Base-by-base conservation (phyloP, 53 echinoderm and acorn worm genomes). In the Echinarachnius parma region DNA sequence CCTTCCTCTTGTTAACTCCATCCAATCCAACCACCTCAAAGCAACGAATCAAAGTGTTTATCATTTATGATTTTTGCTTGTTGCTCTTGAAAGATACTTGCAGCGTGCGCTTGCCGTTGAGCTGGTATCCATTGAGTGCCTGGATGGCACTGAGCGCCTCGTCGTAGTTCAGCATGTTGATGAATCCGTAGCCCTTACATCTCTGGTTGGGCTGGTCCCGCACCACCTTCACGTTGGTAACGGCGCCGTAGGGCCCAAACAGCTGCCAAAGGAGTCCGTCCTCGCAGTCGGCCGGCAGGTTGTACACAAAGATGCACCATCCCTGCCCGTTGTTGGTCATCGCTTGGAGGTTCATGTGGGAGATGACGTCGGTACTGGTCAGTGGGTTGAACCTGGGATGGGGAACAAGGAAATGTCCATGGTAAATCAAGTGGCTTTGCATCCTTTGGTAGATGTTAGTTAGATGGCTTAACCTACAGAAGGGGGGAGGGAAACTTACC, bases 221-320 rank as follows among this genome's bases (percentile, higher is more conserved):
- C 28, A 98, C 90, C 28, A 98, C 98, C 61, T 98, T 98, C 33
- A 98, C 91, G 53, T 92, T 98, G 66, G 88, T 91, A 52, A 98
- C 91, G 4, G 98, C 98, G 23, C 98, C 98, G 18, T 92, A 98
- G 27, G 98, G 98, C 20, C 98, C 92, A 61, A 98, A 98, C 62
- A 98, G 77, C 81, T 98, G 98, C 91, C 91, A 98, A 34, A 98
- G 80, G 13, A 98, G 88, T 5, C 82, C 82, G 20, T 98, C 98
- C 66, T 98, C 98, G 16, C 88, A 92, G 30, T 98, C 98, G 9
- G 88, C 88, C 2, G 91, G 88, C 9, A 98, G 91, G 72, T 98
- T 98, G 88, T 98, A 98, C 52, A 98, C 98, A 54, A 98, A 98
- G 60, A 98, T 88, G 56, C 91, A 91, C 98, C 98, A 98, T 28